Base-by-base conservation (phyloP, 1,140 invertebrate species). In the Diabrotica undecimpunctata region DNA sequence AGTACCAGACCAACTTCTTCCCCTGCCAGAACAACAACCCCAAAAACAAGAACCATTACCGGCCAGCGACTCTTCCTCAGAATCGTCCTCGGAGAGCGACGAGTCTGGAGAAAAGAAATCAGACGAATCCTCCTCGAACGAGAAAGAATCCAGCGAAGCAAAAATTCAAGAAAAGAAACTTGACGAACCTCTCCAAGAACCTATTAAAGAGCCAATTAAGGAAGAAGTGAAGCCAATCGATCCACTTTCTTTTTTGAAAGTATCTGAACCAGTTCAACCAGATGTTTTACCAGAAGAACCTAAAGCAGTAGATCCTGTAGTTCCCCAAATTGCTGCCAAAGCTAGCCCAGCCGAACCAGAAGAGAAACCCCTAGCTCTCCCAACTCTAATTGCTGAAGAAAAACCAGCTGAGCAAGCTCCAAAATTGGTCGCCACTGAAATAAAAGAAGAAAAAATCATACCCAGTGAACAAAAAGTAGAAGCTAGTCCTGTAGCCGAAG, bases 381-480 rank as follows among this genome's bases (percentile, higher is more conserved):
- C 75, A 9, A 62, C 74, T 12, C 39, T 66, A n/a, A 68, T 50
- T 13, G 61, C 69, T 36, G 67, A 71, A 54, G 68, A 66, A 14
- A 66, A 70, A 60, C 64, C 65, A 52, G 41, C 54, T 10, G 51
- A 62, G 13, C 66, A 72, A 58, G 61, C 69, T 12, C 59, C 54
- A 35, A 53, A 62, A 54, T 65, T 64, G 9, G 67, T 66, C 9
- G 70, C 74, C 12, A 57, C 69, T 4, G 76, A 75, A 65, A 69
- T 66, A 41, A 70, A 73, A 67, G 70, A 73, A 55, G 66, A 75
- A 60, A 61, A 66, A 9, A 51, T 60, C 6, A 38, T 71, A 11
- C 70, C 65, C 14, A 74, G 69, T 61, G 73, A 75, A 62, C 72
- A 75, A 55, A 75, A 71, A 68, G 70, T 76, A 5, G 74, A 76